A percentile compares a stretch with the other conserved stretches of the same genome.
Conservation (phyloP, 2,797 vertebrate species). For the Cercopithecus petaurista region DNA sequence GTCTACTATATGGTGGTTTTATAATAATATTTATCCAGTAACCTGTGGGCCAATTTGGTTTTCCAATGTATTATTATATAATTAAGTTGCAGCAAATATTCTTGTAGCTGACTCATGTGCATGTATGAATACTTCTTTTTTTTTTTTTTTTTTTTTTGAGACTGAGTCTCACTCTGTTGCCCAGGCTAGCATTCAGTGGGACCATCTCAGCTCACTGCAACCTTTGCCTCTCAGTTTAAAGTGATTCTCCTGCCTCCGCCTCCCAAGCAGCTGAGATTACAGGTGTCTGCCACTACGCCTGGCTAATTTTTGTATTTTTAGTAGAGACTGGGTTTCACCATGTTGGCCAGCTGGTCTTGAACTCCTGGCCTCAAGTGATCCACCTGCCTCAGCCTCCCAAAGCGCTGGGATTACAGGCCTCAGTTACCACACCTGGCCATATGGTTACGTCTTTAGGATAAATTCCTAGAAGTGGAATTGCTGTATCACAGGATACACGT, state of each 20-base stretch:
- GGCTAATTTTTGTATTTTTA: neutral
- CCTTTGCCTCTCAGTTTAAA: neutral
- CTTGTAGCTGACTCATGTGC: neutral
- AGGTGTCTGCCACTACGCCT: neutral
- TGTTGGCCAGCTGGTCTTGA: too few species aligned
- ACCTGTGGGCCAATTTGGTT: slow-evolving; percentile 6
- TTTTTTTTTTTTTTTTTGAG: neutral
- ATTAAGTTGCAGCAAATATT: neutral
- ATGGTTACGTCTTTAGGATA: slow-evolving; percentile 13
- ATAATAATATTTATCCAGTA: neutral
- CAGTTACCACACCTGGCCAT: neutral
- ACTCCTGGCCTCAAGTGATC: too few species aligned
- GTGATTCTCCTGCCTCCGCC: neutral
- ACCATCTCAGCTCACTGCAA: neutral
- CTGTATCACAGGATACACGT: neutral
- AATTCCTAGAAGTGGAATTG: slow-evolving; percentile 45
- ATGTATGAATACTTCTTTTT: neutral
- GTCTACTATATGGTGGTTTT: neutral
- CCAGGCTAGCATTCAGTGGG: neutral
- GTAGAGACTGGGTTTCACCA: too few species aligned
- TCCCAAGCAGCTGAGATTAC: neutral
- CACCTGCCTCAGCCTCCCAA: too few species aligned
- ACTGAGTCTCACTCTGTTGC: too few species aligned
- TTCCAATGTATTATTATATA: slow-evolving; percentile 31
- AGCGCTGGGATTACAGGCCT: neutral